Conservation (phyloP, 2,113 vertebrate species). For the Urocolius indicus region DNA sequence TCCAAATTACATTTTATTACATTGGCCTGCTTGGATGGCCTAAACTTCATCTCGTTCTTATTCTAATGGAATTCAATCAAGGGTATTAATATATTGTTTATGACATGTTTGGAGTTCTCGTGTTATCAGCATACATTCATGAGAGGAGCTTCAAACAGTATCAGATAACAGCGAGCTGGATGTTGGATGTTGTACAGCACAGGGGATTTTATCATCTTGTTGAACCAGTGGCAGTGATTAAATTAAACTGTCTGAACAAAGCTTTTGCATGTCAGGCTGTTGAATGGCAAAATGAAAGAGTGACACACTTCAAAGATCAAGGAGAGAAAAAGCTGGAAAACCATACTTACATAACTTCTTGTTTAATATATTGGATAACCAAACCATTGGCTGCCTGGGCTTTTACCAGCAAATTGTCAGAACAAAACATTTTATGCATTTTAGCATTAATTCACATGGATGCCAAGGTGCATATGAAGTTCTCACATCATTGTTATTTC, state of each 20-base stretch:
- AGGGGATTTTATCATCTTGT: conserved; percentile 91
- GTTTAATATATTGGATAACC: conserved; percentile 43
- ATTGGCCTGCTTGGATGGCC: conserved; percentile 82
- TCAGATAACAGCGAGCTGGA: conserved; percentile 90
- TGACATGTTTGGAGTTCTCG: conserved; percentile 94
- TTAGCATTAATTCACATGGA: background rate
- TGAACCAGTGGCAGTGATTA: conserved; percentile 95
- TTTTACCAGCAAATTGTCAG: conserved; percentile 23
- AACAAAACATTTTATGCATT: conserved; percentile 15
- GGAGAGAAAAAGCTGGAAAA: conserved; percentile 61
- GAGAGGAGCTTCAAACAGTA: conserved; percentile 89
- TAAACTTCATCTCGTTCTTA: conserved; percentile 87
- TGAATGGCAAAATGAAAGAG: conserved; percentile 91
- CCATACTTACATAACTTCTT: conserved; percentile 59
- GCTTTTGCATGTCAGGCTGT: conserved; percentile 91
- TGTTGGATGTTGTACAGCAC: conserved; percentile 89
- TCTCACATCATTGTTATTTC: background rate
- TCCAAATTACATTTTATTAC: conserved; percentile 99
- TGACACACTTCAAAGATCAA: conserved; percentile 89
- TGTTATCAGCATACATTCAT: conserved; percentile 89
- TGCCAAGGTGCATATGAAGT: background rate
- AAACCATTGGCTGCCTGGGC: conserved; percentile 4
- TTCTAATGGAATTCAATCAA: conserved; percentile 92
- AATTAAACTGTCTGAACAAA: conserved; percentile 99
- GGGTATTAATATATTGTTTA: conserved; percentile 90